phyloP scores from a whole-genome alignment of 2,113 vertebrate genomes.

The Sphyrna mokarran region DNA sequence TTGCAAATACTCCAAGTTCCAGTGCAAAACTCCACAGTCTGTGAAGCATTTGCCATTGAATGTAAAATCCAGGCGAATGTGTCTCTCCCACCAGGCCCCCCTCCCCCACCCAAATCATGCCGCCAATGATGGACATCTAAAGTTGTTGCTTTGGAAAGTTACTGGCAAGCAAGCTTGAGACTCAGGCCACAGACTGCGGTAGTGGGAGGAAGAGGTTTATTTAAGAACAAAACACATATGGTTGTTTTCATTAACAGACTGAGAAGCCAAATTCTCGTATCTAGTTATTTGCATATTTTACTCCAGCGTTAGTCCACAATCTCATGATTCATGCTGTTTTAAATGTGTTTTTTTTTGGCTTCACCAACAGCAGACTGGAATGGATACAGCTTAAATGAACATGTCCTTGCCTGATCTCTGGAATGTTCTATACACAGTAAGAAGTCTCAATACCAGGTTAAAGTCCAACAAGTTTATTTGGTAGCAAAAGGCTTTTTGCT shows the following conservation, averaged over 20 bases:
- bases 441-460: too few relatives aligned
- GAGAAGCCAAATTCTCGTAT: neutral
- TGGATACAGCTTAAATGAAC: too few relatives aligned
- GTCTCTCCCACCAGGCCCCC: neutral
- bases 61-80: neutral
- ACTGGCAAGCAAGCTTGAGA: neutral
- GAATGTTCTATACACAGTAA: neutral
- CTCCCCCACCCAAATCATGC: neutral
- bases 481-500: too few relatives aligned
- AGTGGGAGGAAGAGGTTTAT: neutral
- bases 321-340: neutral
- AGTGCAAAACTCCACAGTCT: neutral
- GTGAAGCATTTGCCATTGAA: neutral
- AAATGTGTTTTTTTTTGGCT: neutral
- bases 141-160: neutral
- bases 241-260: neutral
- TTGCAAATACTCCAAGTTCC: neutral
- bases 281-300: neutral
- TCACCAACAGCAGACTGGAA: neutral
- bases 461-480: too few relatives aligned
- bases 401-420: neutral
- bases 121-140: neutral
- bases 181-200: neutral
- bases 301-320: neutral
- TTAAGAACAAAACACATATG: neutral